Evolutionary conservation across 2,888 invertebrate genomes (phyloP), one percentile per base, ranked within the genome.

Genomic region (Cantharis nigra): DNA sequence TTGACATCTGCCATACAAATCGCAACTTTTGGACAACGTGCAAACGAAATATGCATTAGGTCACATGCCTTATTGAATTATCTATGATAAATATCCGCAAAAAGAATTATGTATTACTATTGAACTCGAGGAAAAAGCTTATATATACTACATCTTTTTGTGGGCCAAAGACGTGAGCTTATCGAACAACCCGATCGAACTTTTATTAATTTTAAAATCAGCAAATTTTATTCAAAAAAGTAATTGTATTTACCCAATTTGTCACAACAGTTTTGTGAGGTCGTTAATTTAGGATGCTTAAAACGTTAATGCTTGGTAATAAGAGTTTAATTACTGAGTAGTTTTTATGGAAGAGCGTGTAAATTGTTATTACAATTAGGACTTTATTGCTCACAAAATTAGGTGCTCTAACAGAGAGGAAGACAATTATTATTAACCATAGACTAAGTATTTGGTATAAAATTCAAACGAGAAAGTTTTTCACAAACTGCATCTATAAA

Each of bases 1-100:
- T 78, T 77, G 78, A 80, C 80, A 76, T 71, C 26, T 77, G 63
- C 79, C 78, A 76, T 78, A 80, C 79, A 80, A 80, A 80, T 80
- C 80, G 64, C 76, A 74, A 67, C 79, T 75, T 78, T 77, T 74
- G 73, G 80, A 77, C 75, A 72, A 71, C 72, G 73, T 73, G 63
- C 76, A 70, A 71, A 78, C 74, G 71, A 75, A 78, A 78, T 71
- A 71, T 69, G 78, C 73, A 28, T 75, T 73, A 63, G 75, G 71
- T 78, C 76, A 75, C 76, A 76, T 49, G 76, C 65, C 73, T 75
- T 71, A 78, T 78, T 75, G 77, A 78, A 74, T 78, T 77, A 77
- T 77, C 74, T 69, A 49, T 65, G 77, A 77, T 77, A 77, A 77
- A 77, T 77, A 77, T 73, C 70, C 67, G 71, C 62, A 71, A 49